These are phyloP conservation scores for Tillus elongatus DNA, from an alignment of 2,888 invertebrate species.

Conservation along the genomic window DNA sequence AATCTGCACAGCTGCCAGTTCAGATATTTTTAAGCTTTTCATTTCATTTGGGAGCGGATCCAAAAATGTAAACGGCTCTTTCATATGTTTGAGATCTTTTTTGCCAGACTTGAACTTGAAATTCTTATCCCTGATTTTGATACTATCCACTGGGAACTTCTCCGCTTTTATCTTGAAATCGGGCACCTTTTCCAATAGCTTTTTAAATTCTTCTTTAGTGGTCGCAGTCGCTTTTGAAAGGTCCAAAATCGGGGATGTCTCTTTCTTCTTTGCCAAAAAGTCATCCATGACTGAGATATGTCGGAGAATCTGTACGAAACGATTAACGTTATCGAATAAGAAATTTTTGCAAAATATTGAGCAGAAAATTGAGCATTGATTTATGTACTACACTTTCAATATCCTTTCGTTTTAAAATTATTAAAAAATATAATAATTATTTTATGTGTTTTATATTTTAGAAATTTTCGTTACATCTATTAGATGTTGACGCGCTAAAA, in stretches of 20 bases:
- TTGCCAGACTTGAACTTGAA: constrained; percentile 66
- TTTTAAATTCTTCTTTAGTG: constrained; percentile 73
- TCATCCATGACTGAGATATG: constrained; percentile 79
- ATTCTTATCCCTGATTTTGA: constrained; percentile 66
- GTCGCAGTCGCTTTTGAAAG: constrained; percentile 69
- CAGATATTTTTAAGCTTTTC: constrained; percentile 62
- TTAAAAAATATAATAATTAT: too few relatives aligned
- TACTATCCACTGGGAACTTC: constrained; percentile 68
- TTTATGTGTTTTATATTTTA: too few relatives aligned
- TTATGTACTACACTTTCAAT: too few relatives aligned
- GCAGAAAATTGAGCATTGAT: too few relatives aligned
- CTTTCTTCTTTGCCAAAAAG: constrained; percentile 75
- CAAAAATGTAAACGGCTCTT: constrained; percentile 55
- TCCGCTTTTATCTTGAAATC: constrained; percentile 85
- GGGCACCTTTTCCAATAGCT: constrained; percentile 75
- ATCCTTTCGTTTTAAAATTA: too few relatives aligned
- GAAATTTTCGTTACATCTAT: too few relatives aligned
- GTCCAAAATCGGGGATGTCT: constrained; percentile 74
- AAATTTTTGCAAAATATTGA: too few relatives aligned
- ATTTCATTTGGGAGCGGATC: constrained; percentile 80
- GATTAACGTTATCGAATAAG: too few relatives aligned
- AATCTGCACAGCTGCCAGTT: constrained; percentile 75
- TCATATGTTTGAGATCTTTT: constrained; percentile 59
- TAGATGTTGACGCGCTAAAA: too few relatives aligned
- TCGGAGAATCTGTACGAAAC: too few relatives aligned